Evolutionary conservation across 2,888 invertebrate genomes (phyloP).

Genomic region (Brachypalpus laphriformis): DNA sequence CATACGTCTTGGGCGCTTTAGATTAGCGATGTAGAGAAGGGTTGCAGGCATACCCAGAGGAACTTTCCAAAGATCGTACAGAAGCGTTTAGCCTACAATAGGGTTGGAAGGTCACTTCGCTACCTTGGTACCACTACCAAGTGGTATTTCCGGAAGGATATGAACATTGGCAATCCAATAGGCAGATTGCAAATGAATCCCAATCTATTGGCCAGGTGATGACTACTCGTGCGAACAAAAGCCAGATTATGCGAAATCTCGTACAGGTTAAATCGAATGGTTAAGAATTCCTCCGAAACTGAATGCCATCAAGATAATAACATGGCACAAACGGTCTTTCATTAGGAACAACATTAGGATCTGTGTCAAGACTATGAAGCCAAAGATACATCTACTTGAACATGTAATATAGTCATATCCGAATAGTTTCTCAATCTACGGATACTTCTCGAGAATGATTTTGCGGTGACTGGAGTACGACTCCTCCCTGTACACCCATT

Average conservation of each 20-base stretch:
- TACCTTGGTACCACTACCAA: constrained; percentile 92
- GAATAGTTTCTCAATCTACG: constrained; percentile 95
- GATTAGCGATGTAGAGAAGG: constrained; percentile 97
- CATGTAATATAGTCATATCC: constrained; percentile 93
- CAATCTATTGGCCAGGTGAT: constrained; percentile 94
- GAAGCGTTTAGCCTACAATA: constrained; percentile 95
- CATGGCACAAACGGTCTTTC: constrained; percentile 92
- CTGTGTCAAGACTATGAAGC: constrained; percentile 93
- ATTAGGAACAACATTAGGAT: constrained; percentile 90
- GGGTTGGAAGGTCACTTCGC: constrained; percentile 96
- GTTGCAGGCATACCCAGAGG: constrained; percentile 95
- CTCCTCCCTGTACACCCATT: constrained; percentile 98
- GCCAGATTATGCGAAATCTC: constrained; percentile 98
- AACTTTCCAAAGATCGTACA: constrained; percentile 95
- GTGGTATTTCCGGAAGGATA: constrained; percentile 89
- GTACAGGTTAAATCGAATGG: constrained; percentile 90
- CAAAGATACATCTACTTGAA: constrained; percentile 97
- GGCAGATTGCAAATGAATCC: constrained; percentile 98
- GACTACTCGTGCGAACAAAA: constrained; percentile 96
- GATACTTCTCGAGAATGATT: constrained; percentile 97
- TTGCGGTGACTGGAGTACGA: constrained; percentile 97
- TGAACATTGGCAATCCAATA: constrained; percentile 96
- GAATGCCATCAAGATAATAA: constrained; percentile 92
- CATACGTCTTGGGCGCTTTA: constrained; percentile 90
- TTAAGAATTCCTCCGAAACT: constrained; percentile 91